Evolutionary conservation across 2,797 vertebrate species (phyloP), one percentile per base, ranked within the genome.

Genomic region (Calcarius lapponicus): DNA sequence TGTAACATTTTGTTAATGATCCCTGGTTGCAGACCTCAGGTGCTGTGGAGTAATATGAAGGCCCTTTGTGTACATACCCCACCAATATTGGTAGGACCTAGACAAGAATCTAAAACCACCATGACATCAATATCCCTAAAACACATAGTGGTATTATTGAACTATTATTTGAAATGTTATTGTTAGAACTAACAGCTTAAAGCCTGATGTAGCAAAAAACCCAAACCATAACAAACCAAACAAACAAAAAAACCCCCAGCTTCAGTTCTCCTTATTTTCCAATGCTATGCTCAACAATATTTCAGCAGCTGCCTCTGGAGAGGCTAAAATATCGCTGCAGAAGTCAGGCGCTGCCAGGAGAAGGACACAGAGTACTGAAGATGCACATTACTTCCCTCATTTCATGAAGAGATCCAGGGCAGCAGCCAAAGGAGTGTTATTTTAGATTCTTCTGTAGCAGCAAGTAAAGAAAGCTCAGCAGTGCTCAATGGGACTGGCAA

Each of bases 291-390:
- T 60, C 70, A 86, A 58, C 20, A 75, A 9, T 69, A 79, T 91
- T 94, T 89, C 75, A 83, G 34, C 81, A 85, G 87, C 64, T 88
- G 75, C 85, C 72, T 65, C 81, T n/a, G 65, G 67, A 94, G 74
- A 76, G 32, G 60, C 71, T 76, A 48, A 87, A 93, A 93, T 92
- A 76, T 45, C 17, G 1, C 40, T 53, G 26, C 53, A 86, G 61
- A 54, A 65, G 40, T 54, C 57, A 85, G 58, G 28, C 21, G 18
- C 47, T 70, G 67, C 43, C 64, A 76, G 32, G 66, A 67, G 64
- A 54, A 92, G 79, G 72, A 78, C 57, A 64, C 6, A n/a, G 15
- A 16, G 14, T 61, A 38, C 54, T 67, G 61, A 53, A 78, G 79
- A 29, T 32, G 19, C 45, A 50, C 76, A 38, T 34, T 80, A 10